Evolutionary conservation across 2,888 invertebrate species (phyloP).

Genomic region (Altica lythri): DNA sequence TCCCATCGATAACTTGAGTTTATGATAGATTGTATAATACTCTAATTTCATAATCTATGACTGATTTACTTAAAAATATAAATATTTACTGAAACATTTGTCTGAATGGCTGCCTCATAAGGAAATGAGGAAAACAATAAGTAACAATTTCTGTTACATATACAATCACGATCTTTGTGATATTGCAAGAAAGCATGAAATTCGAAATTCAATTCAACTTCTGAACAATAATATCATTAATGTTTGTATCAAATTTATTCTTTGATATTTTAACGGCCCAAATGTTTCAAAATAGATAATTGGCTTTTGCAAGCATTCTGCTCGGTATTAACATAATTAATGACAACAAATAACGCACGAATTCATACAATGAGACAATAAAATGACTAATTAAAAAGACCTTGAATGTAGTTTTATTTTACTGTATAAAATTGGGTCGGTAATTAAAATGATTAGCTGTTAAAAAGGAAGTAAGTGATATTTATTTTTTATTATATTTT

Average conservation of each 20-base stretch:
- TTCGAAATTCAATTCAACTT: slow-evolving; percentile 13
- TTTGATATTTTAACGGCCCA: slow-evolving; percentile 9
- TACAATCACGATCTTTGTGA: slow-evolving; percentile 21
- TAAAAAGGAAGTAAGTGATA: too few relatives aligned
- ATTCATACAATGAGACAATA: slow-evolving; percentile 12
- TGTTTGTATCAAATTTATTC: slow-evolving; percentile 10
- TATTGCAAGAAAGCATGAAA: slow-evolving; percentile 25
- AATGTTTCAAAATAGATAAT: slow-evolving; percentile 11
- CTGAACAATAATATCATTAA: slow-evolving; percentile 23
- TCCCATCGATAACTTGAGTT: too few relatives aligned
- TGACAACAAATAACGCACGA: slow-evolving; percentile 7
- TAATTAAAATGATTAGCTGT: too few relatives aligned
- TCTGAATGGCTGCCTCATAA: too few relatives aligned
- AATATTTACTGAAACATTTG: too few relatives aligned
- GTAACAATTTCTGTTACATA: slow-evolving; percentile 10
- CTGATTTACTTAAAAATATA: too few relatives aligned
- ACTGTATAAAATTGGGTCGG: too few relatives aligned
- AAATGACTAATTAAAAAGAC: slow-evolving; percentile 7
- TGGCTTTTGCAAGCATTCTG: slow-evolving; percentile 8
- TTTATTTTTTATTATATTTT: too few relatives aligned
- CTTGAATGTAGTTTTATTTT: too few relatives aligned
- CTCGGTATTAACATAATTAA: not conserved
- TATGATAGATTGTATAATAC: too few relatives aligned
- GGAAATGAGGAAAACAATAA: slow-evolving; percentile 11
- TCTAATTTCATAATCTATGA: too few relatives aligned